phyloP scores from a whole-genome alignment of 2,888 invertebrate species.

The Dryococelus australis region DNA sequence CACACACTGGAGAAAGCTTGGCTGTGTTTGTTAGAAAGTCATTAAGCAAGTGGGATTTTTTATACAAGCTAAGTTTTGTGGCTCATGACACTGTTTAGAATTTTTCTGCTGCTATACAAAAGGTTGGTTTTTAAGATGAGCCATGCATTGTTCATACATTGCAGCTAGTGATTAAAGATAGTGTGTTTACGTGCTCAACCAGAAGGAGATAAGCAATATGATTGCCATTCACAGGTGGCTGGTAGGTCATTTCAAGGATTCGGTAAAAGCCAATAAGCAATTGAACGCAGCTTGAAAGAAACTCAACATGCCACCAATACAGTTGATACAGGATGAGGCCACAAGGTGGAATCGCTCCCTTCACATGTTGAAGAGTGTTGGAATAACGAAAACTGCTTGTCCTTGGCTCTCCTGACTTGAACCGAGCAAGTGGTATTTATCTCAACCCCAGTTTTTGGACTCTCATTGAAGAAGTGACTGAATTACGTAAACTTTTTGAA shows the following conservation, averaged over 20 bases:
- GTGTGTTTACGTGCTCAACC: background rate
- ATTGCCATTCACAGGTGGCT: background rate
- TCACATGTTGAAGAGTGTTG: background rate
- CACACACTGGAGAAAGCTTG: too few species aligned
- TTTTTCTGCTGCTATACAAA: too few species aligned
- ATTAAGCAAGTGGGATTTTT: too few species aligned
- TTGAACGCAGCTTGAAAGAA: background rate
- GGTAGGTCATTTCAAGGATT: background rate
- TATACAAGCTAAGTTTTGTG: too few species aligned
- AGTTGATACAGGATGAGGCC: background rate
- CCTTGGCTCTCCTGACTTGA: background rate
- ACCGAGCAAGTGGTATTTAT: background rate
- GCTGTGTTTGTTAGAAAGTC: too few species aligned
- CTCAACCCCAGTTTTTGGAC: background rate
- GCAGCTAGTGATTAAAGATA: background rate
- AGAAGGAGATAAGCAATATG: background rate
- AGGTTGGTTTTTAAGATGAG: background rate
- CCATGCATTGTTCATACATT: slow-evolving; percentile 4
- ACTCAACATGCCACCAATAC: background rate
- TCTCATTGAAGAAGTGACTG: background rate
- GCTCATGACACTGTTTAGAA: too few species aligned
- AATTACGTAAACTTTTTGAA: background rate
- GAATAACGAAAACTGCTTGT: background rate
- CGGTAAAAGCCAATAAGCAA: background rate
- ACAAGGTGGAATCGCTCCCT: background rate